These are phyloP conservation scores for Myotis findleyi DNA, from an alignment of 2,797 vertebrate species.

Conservation along the genomic window DNA sequence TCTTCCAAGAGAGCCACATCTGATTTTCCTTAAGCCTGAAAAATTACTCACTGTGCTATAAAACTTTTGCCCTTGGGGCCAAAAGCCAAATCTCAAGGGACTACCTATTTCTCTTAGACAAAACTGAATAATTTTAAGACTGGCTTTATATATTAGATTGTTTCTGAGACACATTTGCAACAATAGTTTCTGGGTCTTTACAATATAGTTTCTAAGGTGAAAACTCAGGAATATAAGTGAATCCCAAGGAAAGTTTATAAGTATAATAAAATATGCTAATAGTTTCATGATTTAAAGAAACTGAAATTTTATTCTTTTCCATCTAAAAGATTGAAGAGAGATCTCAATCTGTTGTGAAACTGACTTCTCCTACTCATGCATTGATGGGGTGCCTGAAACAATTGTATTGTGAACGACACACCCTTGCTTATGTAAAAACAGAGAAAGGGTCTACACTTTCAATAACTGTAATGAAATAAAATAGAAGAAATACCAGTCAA, in stretches of 20 bases:
- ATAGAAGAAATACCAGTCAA: conserved; percentile 24
- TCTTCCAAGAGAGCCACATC: background rate
- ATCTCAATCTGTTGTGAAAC: background rate
- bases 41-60: conserved; percentile 11
- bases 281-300: background rate
- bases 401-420: background rate
- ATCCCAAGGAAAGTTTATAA: background rate
- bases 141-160: background rate
- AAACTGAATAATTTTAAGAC: conserved; percentile 50
- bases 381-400: background rate
- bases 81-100: background rate
- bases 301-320: background rate
- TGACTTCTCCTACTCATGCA: background rate
- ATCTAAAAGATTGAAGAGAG: background rate
- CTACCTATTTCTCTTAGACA: conserved; percentile 14
- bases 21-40: conserved; percentile 63
- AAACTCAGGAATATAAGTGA: background rate
- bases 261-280: background rate
- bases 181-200: background rate
- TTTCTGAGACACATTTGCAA: background rate
- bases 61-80: background rate
- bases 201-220: background rate
- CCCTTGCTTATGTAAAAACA: background rate
- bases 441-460: background rate
- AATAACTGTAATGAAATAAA: background rate